Base-by-base conservation (phyloP, 2,113 vertebrate genomes). In the Centropus unirufus region DNA sequence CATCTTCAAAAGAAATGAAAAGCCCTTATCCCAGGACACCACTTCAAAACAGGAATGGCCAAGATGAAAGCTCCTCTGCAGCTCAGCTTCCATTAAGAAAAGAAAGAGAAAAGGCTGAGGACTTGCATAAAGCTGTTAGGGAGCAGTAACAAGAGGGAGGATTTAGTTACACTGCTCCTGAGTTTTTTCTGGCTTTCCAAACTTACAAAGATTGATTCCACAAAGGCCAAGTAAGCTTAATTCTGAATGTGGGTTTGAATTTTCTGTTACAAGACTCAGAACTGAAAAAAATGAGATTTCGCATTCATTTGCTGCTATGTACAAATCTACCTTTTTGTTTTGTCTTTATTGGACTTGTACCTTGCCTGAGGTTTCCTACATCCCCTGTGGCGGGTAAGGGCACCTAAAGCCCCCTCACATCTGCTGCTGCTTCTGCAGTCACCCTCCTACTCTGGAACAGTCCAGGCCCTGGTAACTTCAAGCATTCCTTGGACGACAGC, bases 381-480 rank as follows among this genome's bases (percentile, higher is more conserved):
- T 27, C 1, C 1, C 49, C 64, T 5, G 6, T 2, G 42, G 73
- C 36, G 3, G 39, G 13, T 10, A 13, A 1, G 1, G 29, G 11
- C 4, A 5, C 23, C 58, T 18, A 9, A 30, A 24, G 49, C 26
- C 32, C 4, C 46, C 36, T 40, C 69, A 51, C 4, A 1, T 3
- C 18, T 1, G 6, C 3, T 2, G 3, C 7, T 6, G 3, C 11
- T 62, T n/a, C 67, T 36, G 36, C 36, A 36, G 36, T 26, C 64
- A 27, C 30, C 39, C 0, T 15, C 59, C 16, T 5, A 6, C 24
- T 4, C 52, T 1, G 14, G n/a, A 27, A 23, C 32, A 16, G 70
- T 47, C 1, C 0, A 23, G 34, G 1, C 46, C 7, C 70, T 2
- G 11, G 2, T 11, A 40, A 17, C 20, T 14, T 17, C 1, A 61